Conservation (phyloP, 2,113 vertebrate species). For the Ceuthmochares aereus region DNA sequence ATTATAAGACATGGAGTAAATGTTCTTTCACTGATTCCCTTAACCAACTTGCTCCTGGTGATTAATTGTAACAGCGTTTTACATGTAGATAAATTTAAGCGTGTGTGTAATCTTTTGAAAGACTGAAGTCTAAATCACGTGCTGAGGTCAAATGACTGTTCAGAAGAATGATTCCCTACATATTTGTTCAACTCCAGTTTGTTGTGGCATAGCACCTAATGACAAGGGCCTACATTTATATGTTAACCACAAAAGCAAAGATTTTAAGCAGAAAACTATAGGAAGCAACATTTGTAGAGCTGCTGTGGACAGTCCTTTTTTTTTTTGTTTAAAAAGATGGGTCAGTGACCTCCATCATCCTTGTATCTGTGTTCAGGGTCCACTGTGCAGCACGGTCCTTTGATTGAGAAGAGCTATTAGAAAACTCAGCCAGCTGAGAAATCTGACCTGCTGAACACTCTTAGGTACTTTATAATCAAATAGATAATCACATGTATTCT, state of each 20-base stretch:
- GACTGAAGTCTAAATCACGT: background rate
- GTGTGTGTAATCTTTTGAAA: background rate
- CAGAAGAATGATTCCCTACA: background rate
- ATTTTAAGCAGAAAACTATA: background rate
- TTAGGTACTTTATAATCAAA: slow-evolving; percentile 73
- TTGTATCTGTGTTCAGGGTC: background rate
- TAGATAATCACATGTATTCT: slow-evolving; percentile 65
- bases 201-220: background rate
- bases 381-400: slow-evolving; percentile 34
- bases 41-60: background rate
- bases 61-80: slow-evolving; percentile 32
- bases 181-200: slow-evolving; percentile 1
- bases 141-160: background rate
- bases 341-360: slow-evolving; percentile 58
- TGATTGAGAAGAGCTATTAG: slow-evolving; percentile 73
- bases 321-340: slow-evolving; percentile 39
- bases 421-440: slow-evolving; percentile 48
- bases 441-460: slow-evolving; percentile 59
- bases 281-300: slow-evolving; percentile 5
- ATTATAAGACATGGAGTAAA: slow-evolving; percentile 16
- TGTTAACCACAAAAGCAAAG: background rate
- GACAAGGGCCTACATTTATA: background rate
- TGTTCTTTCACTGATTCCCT: slow-evolving; percentile 10
- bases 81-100: background rate
- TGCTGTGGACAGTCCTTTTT: background rate